Percentiles rank a stretch among this genome's conserved stretches.
These are phyloP conservation scores for Oryzias celebensis DNA, from an alignment of 2,113 vertebrate species.

Conservation along the genomic window DNA sequence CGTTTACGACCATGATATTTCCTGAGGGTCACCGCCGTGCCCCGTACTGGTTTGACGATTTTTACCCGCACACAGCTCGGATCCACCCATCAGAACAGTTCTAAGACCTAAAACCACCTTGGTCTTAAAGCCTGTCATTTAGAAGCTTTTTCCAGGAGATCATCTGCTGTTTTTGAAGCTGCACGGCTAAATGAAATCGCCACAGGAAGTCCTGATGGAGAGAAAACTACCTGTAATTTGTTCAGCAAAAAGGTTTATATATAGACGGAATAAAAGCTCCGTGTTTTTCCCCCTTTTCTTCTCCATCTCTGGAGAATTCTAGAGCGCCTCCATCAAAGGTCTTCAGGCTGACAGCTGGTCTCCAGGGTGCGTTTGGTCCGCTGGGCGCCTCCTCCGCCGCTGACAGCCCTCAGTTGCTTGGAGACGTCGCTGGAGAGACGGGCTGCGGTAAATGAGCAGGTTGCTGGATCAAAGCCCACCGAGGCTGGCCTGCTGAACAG, in stretches of 20 bases:
- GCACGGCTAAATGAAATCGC: slow-evolving; percentile 37
- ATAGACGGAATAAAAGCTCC: slow-evolving; percentile 39
- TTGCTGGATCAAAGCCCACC: slow-evolving; percentile 67
- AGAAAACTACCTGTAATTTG: slow-evolving; percentile 70
- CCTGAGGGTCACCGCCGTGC: no score
- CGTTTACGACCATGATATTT: no score
- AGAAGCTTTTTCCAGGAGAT: no score
- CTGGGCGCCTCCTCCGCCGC: slow-evolving; percentile 53
- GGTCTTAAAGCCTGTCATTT: no score
- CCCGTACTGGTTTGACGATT: no score
- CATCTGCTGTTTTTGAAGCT: slow-evolving; percentile 6
- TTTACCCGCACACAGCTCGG: no score
- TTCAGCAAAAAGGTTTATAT: slow-evolving; percentile 73
- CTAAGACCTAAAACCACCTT: no score
- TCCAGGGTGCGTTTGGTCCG: slow-evolving; percentile 63
- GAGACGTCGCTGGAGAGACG: slow-evolving; percentile 71
- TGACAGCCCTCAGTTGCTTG: slow-evolving; percentile 73
- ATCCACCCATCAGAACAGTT: no score
- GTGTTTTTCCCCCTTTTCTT: not conserved
- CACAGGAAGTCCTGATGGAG: slow-evolving; percentile 43
- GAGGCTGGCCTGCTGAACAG: slow-evolving; percentile 40
- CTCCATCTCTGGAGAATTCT: slow-evolving; percentile 24
- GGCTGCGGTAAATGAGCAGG: slow-evolving; percentile 64
- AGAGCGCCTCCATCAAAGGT: slow-evolving; percentile 44
- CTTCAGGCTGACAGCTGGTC: slow-evolving; percentile 67